Base-by-base conservation (phyloP, 2,888 invertebrate species). In the Polydrusus pterygomalis region DNA sequence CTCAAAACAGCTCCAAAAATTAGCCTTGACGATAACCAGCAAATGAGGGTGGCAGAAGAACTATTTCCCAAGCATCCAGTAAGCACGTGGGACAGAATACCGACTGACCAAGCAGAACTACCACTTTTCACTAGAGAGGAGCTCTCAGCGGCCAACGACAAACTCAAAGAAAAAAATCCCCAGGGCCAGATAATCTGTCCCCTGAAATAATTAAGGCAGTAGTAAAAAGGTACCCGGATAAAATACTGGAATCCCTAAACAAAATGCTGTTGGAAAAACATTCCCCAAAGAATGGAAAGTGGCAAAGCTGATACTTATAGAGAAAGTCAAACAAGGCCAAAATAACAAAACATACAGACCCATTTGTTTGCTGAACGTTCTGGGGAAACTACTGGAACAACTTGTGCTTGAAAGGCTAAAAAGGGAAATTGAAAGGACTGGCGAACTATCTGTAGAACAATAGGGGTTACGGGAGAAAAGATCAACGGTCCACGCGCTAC, bases 51-150 rank as follows among this genome's bases (percentile, higher is more conserved):
- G 7, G 63, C 49, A 20, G 60, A 58, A 43, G 38, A 3, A 18
- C 68, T 74, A 11, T 74, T 74, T 25, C 69, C 62, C 30, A 34
- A 8, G 25, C 62, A 58, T 15, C 8, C 34, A 9, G 38, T 58
- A 11, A 38, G 30, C 6, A 34, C 9, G 15, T 58, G 13, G 58
- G 38, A 34, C 3, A 58, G 58, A 58, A 25, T n/a, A 8, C 15
- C 58, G 20, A 15, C 20, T 5, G 13, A 25, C 2, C 8, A 58
- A 38, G 58, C 34, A n/a, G 58, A 58, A 38, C n/a, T 58, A 6
- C 58, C 38, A 15, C 15, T 38, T 2, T 58, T 58, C 15, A 58
- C 38, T 1, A 38, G 9, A 38, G 15, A 34, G 20, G 34, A 34
- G 7, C n/a, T 58, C 3, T 5, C 15, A n/a, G 13, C 34, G 2